These are phyloP conservation scores for Bos indicus DNA, from an alignment of 2,113 vertebrate genomes.

Conservation along the genomic window DNA sequence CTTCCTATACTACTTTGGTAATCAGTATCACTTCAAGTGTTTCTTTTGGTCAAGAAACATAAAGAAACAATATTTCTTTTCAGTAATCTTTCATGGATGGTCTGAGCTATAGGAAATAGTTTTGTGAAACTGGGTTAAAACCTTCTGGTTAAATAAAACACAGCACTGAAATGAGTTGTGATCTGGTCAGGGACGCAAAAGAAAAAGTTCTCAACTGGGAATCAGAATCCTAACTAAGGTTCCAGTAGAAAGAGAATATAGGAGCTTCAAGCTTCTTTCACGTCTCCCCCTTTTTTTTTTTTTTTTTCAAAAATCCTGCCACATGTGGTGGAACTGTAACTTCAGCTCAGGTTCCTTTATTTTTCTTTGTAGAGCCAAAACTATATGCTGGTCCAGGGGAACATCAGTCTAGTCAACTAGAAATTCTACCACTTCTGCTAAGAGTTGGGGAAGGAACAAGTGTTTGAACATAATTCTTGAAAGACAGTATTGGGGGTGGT, in stretches of 20 bases:
- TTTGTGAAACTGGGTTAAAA: neutral
- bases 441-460: neutral
- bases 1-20: neutral
- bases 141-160: neutral
- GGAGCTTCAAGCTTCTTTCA: neutral
- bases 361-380: neutral
- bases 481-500: neutral
- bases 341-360: neutral
- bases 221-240: neutral
- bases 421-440: neutral
- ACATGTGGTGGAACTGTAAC: rapidly evolving
- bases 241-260: neutral
- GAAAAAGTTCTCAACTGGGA: neutral
- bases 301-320: neutral
- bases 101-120: neutral
- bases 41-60: neutral
- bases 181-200: neutral
- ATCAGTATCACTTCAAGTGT: neutral
- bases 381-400: too few species aligned
- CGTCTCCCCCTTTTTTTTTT: neutral
- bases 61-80: neutral
- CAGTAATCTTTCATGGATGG: neutral
- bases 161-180: neutral
- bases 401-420: neutral
- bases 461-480: neutral